phyloP scores from a whole-genome alignment of 2,113 vertebrate species.

The Alouatta palliata region DNA sequence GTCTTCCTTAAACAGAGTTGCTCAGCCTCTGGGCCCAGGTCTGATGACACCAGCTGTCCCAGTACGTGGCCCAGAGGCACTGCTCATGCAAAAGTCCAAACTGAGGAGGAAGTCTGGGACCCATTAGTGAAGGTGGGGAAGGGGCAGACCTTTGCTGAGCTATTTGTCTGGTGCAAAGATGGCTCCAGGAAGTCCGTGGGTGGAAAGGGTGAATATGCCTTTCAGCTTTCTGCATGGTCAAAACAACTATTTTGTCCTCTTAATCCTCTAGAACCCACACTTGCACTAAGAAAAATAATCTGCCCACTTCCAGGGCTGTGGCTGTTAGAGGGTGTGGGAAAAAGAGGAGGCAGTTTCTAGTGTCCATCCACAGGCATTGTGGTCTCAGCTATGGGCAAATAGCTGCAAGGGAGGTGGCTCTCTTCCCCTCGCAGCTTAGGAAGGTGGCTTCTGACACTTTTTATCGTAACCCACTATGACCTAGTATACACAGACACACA shows the following conservation, averaged over 20 bases:
- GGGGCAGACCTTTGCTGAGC: background rate
- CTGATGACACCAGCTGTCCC: background rate
- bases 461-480: background rate
- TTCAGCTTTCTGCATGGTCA: background rate
- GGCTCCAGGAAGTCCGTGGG: background rate
- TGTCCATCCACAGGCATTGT: background rate
- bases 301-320: background rate
- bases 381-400: background rate
- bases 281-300: background rate
- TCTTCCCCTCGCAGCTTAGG: background rate
- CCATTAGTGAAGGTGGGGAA: fast-evolving
- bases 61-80: background rate
- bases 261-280: background rate
- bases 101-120: too few species aligned
- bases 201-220: background rate
- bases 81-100: fast-evolving
- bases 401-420: background rate
- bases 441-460: background rate
- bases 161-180: background rate
- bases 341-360: background rate
- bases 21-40: background rate
- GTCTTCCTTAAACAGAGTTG: background rate
- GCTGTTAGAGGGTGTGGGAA: fast-evolving
- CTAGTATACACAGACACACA: background rate
- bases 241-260: background rate